Evolutionary conservation across 1,140 invertebrate species (phyloP).

Genomic region (Lepidurus couesii): DNA sequence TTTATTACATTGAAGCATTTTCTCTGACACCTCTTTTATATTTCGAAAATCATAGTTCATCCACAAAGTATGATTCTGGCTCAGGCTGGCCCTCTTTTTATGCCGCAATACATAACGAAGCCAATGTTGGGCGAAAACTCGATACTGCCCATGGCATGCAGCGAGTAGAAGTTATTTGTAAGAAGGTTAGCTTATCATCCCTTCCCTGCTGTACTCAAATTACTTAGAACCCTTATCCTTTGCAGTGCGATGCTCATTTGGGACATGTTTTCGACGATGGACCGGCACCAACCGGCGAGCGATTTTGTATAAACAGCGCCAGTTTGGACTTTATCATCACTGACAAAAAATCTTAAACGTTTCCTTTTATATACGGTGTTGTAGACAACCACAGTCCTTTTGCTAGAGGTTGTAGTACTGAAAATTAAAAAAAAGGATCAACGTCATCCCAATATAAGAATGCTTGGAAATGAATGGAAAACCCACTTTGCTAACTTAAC

Average conservation of each 20-base stretch:
- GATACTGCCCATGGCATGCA: slow-evolving; percentile 29
- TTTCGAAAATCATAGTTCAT: slow-evolving; percentile 55
- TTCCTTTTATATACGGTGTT: neutral
- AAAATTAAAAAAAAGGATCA: too few relatives aligned
- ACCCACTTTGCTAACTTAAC: too few relatives aligned
- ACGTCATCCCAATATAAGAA: too few relatives aligned
- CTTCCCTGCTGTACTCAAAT: neutral
- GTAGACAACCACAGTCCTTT: neutral
- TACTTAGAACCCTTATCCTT: slow-evolving; percentile 31
- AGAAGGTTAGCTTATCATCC: slow-evolving; percentile 25
- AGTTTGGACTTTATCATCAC: slow-evolving; percentile 67
- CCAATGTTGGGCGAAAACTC: slow-evolving; percentile 63
- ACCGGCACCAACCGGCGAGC: slow-evolving; percentile 81
- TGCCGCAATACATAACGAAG: slow-evolving; percentile 83
- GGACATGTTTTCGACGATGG: slow-evolving; percentile 98
- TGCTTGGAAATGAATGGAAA: too few relatives aligned
- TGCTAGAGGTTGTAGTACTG: neutral
- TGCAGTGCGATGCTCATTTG: slow-evolving; percentile 81
- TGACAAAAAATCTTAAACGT: slow-evolving; percentile 33
- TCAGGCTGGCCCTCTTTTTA: slow-evolving; percentile 99
- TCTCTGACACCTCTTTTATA: neutral
- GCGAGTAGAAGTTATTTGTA: slow-evolving; percentile 31
- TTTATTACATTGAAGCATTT: neutral
- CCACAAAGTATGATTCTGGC: slow-evolving; percentile 89
- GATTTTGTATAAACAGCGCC: slow-evolving; percentile 94